Conservation (phyloP, 2,797 vertebrate genomes). For the Avahi laniger region DNA sequence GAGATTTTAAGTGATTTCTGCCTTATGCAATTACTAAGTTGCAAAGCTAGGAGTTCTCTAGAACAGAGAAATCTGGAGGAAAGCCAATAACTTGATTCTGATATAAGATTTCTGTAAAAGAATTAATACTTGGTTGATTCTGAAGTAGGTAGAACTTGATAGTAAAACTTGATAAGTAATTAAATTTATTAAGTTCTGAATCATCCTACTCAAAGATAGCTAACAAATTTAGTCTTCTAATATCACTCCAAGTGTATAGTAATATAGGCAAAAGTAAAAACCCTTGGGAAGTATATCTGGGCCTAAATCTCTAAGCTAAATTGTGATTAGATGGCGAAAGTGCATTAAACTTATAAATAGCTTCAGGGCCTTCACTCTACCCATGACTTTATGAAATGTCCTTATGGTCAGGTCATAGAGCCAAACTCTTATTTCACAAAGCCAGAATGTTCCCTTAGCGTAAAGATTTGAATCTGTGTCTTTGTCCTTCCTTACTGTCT, state of each 20-base stretch:
- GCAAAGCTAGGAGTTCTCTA: not conserved
- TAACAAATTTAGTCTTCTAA: not conserved
- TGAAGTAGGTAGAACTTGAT: not conserved
- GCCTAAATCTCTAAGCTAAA: not conserved
- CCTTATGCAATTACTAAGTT: not conserved
- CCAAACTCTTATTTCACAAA: not conserved
- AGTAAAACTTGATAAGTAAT: not conserved
- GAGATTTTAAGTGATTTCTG: not conserved
- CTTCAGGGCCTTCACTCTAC: not conserved
- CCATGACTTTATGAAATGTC: not conserved
- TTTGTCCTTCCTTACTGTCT: not conserved
- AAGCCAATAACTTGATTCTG: not conserved
- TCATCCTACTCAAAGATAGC: not conserved
- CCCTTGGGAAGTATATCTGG: not conserved
- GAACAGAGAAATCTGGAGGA: not conserved
- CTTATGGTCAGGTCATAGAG: fast-evolving
- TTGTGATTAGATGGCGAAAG: not conserved
- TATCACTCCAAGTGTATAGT: not conserved
- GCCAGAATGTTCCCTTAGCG: fast-evolving
- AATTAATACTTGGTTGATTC: not conserved
- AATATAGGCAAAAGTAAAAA: not conserved
- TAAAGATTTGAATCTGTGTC: fast-evolving
- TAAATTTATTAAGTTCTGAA: not conserved
- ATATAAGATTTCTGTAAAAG: not conserved
- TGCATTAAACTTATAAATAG: not conserved